phyloP scores from a whole-genome alignment of 2,797 vertebrate species.

The Oreochromis grahami region DNA sequence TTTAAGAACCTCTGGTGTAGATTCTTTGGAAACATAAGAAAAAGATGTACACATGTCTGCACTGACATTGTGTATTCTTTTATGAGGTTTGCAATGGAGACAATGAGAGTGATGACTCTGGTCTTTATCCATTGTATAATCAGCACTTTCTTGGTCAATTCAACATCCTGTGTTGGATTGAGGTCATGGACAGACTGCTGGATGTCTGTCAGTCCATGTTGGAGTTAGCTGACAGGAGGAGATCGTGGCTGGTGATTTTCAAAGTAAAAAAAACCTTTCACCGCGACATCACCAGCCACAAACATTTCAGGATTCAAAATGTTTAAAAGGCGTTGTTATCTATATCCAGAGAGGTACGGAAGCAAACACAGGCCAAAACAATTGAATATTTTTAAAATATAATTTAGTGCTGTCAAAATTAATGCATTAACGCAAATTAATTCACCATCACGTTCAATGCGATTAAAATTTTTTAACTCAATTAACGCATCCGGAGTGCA shows the following conservation, averaged over 20 bases:
- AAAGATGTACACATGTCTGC: constrained; percentile 64
- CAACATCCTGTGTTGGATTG: constrained; percentile 75
- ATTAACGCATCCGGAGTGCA: too few relatives aligned
- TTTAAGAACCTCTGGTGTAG: constrained; percentile 43
- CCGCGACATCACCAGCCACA: neutral
- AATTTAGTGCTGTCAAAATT: too few relatives aligned
- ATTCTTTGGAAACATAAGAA: neutral
- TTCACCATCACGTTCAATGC: too few relatives aligned
- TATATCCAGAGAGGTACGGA: neutral
- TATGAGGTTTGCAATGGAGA: constrained; percentile 77
- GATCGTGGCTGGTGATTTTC: neutral
- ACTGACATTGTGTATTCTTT: constrained; percentile 62
- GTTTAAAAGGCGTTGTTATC: neutral
- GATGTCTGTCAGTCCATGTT: constrained; percentile 75
- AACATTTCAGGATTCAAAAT: neutral
- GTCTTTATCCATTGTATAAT: constrained; percentile 73
- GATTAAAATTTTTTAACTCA: too few relatives aligned
- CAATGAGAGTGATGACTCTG: neutral
- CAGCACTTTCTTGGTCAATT: constrained; percentile 43
- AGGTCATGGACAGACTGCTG: constrained; percentile 81
- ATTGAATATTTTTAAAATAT: neutral
- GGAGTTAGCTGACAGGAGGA: constrained; percentile 33
- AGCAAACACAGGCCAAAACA: neutral
- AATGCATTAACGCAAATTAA: too few relatives aligned
- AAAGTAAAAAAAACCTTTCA: neutral